Percentiles rank a stretch among this genome's conserved stretches.
Evolutionary conservation across 2,113 vertebrate species (phyloP).

Genomic region (Serinus canaria): DNA sequence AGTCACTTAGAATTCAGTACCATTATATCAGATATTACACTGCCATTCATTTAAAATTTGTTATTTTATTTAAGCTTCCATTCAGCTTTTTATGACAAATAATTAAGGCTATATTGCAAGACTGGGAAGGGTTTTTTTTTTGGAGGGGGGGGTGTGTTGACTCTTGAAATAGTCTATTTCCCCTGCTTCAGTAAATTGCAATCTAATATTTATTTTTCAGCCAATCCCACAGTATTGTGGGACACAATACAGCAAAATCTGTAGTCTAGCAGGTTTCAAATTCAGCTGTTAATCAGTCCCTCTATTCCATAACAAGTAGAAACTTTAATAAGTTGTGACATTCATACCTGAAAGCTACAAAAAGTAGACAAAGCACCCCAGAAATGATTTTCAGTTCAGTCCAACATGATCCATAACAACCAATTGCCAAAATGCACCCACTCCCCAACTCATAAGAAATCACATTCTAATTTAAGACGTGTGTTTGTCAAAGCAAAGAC

Average conservation of each 20-base stretch:
- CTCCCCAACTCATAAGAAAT: neutral
- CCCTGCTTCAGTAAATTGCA: neutral
- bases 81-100: neutral
- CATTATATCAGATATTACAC: neutral
- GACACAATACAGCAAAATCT: neutral
- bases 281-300: neutral
- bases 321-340: neutral
- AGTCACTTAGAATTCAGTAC: neutral
- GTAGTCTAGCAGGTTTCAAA: neutral
- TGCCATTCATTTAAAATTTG: neutral
- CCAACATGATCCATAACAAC: neutral
- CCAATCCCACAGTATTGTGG: neutral
- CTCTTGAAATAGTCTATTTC: neutral
- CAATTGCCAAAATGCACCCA: neutral
- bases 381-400: neutral
- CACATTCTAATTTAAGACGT: neutral
- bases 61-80: neutral
- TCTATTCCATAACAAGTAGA: neutral
- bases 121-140: neutral
- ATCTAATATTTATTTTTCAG: neutral
- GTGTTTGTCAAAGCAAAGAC: neutral
- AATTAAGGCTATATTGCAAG: neutral
- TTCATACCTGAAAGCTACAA: neutral
- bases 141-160: neutral
- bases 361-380: neutral